Conservation (phyloP, 1,140 invertebrate genomes). For the Atta texana region DNA sequence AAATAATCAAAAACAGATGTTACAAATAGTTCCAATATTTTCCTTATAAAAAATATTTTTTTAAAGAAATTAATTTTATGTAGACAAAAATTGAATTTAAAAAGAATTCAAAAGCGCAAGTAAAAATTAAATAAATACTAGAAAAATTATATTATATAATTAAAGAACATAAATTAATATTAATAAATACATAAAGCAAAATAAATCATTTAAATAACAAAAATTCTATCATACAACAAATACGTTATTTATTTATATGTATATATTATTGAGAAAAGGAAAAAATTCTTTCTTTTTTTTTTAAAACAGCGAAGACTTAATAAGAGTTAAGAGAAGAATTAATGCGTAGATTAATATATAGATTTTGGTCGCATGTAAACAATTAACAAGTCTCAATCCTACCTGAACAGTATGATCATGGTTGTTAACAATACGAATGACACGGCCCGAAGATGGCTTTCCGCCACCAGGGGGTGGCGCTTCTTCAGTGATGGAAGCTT, state of each 20-base stretch:
- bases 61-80: background rate
- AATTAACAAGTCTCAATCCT: constrained; percentile 36
- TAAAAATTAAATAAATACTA: background rate
- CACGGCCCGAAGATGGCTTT: constrained; percentile 93
- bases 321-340: background rate
- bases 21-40: too few species aligned
- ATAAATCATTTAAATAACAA: too few species aligned
- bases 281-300: too few species aligned
- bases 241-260: too few species aligned
- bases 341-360: background rate
- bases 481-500: constrained; percentile 87
- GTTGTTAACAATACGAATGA: constrained; percentile 96
- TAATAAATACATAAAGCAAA: too few species aligned
- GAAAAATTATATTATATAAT: background rate
- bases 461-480: constrained; percentile 89
- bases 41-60: background rate
- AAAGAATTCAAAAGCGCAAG: background rate
- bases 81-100: background rate
- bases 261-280: too few species aligned
- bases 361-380: background rate
- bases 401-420: constrained; percentile 96
- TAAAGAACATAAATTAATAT: too few species aligned
- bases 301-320: background rate
- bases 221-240: too few species aligned
- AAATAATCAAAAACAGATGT: too few species aligned